Base-by-base conservation (phyloP, 2,888 invertebrate genomes). In the Osmoderma eremita region DNA sequence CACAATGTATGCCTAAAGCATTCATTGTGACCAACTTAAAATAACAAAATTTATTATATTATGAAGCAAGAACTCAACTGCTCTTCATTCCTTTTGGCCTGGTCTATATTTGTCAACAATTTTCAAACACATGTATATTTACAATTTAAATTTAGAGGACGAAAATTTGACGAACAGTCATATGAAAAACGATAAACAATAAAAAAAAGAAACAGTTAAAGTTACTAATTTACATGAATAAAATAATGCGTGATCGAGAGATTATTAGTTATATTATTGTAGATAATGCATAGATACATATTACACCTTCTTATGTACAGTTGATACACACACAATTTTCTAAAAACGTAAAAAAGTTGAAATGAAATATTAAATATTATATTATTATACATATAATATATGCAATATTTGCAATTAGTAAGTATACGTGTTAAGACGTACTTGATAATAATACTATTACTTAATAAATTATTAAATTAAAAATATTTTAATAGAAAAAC, bases 231-330 rank as follows among this genome's bases (percentile, higher is more conserved):
- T 30, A 30, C 48, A 48, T 62, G 62, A 30, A 30, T 30, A 30
- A 30, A 62, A 62, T 61, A 61, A 45, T 62, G 48, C 48, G 62
- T 62, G 62, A 62, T 62, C 45, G 22, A 62, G 48, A 49, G 45
- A 45, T 30, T 30, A 30, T n/a, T 62, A 62, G 62, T 62, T 17
- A 48, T 30, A 30, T 30, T 30, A 30, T 30, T 30, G 30, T 30
- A 30, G 30, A 30, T 30, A 30, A 4, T 45, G 39, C 17, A 49
- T 63, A 64, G 67, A 53, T 51, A 42, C 42, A 18, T 53, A 53
- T n/a, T 67, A 67, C 69, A 39, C 67, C 42, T 17, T 69, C 65
- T 65, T 69, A 54, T 69, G 67, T 69, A 69, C 69, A 69, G 67
- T 67, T 41, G 51, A 48, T 38, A 50, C 22, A 65, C 49, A 58